Percentiles rank a stretch among this genome's conserved stretches.
Evolutionary conservation across 2,113 vertebrate species (phyloP).

Genomic region (Tychaedon coryphoeus): DNA sequence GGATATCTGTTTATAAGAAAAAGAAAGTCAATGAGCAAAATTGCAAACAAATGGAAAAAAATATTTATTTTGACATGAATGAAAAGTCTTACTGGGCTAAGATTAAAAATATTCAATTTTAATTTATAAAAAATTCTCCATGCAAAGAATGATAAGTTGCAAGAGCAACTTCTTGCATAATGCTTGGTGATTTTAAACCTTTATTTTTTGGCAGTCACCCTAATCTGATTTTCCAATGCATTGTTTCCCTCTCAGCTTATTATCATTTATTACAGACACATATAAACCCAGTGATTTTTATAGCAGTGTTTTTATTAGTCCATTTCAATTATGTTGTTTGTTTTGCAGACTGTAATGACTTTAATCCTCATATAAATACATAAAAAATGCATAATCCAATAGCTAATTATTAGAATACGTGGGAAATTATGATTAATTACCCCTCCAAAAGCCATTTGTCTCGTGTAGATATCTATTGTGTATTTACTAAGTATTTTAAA

Average conservation of each 20-base stretch:
- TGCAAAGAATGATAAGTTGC: not conserved
- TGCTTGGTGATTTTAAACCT: not conserved
- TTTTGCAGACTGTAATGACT: conserved; percentile 34
- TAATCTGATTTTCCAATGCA: conserved; percentile 53
- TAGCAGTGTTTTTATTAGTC: conserved; percentile 24
- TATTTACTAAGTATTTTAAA: conserved; percentile 58
- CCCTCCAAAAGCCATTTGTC: not conserved
- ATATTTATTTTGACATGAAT: not conserved
- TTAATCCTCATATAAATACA: not conserved
- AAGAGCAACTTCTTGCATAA: not conserved
- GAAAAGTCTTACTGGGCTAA: not conserved
- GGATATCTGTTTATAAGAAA: not conserved
- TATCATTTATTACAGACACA: conserved; percentile 33
- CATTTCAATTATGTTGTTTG: conserved; percentile 12
- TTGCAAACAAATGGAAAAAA: not conserved
- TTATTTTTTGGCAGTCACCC: conserved; percentile 14
- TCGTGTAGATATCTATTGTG: conserved; percentile 10
- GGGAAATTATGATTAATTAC: conserved; percentile 30
- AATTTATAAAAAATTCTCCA: not conserved
- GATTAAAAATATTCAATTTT: not conserved
- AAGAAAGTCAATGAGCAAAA: not conserved
- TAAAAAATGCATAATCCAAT: not conserved
- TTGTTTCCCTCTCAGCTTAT: conserved; percentile 24
- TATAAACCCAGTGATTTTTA: conserved; percentile 4
- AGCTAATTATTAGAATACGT: conserved; percentile 6